Evolutionary conservation across 2,888 invertebrate genomes (phyloP).

Genomic region (Malthinus flaveolus): DNA sequence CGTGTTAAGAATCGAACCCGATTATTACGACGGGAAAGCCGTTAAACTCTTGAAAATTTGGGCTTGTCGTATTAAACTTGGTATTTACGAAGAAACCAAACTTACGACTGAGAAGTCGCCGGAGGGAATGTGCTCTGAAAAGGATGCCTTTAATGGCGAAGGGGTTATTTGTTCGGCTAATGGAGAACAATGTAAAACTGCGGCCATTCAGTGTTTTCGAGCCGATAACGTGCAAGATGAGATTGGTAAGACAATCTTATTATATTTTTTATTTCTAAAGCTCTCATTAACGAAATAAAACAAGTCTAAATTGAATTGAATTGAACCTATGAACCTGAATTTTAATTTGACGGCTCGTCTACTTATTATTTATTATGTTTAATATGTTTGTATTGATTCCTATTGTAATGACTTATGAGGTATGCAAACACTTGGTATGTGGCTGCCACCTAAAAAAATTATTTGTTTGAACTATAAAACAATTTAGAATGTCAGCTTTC

Average conservation of each 20-base stretch:
- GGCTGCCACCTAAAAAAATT: too few relatives aligned
- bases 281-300: too few relatives aligned
- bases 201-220: conserved; percentile 32
- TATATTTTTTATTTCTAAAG: too few relatives aligned
- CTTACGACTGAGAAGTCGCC: conserved; percentile 33
- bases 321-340: too few relatives aligned
- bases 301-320: too few relatives aligned
- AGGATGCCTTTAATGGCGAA: conserved; percentile 42
- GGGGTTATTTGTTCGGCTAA: conserved; percentile 50
- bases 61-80: conserved; percentile 57
- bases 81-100: conserved; percentile 40
- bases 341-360: too few relatives aligned
- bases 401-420: too few relatives aligned
- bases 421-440: too few relatives aligned
- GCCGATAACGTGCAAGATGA: conserved; percentile 21
- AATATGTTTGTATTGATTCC: too few relatives aligned
- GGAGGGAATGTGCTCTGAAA: conserved; percentile 44
- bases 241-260: conserved; percentile 5
- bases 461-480: too few relatives aligned
- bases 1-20: conserved; percentile 60
- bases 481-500: too few relatives aligned
- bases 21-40: conserved; percentile 57
- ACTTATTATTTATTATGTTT: too few relatives aligned
- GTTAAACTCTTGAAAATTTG: conserved; percentile 58
- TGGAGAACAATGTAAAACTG: conserved; percentile 50